Evolutionary conservation across 1,140 invertebrate species (phyloP).

Genomic region (Drosophila yakuba): DNA sequence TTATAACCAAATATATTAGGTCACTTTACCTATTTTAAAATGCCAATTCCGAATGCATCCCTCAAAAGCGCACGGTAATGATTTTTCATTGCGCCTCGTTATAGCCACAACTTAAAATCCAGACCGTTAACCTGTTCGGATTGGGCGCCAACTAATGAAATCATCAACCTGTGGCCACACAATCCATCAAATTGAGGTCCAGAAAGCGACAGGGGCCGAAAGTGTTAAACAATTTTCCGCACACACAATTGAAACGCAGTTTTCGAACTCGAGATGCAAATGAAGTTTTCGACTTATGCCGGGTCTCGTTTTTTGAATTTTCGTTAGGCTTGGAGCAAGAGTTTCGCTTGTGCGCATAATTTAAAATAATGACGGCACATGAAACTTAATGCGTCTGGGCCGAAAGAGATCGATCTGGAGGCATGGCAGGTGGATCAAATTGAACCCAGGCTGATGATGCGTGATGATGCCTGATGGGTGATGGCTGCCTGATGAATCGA

Average conservation of each 20-base stretch:
- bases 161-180: conserved; percentile 63
- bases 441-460: conserved; percentile 40
- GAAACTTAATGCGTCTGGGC: conserved; percentile 74
- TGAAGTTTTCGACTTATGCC: conserved; percentile 72
- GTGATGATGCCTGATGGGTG: conserved; percentile 53
- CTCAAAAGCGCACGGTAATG: conserved; percentile 6
- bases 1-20: neutral
- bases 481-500: conserved; percentile 43
- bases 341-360: conserved; percentile 78
- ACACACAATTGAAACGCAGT: conserved; percentile 12
- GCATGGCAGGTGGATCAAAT: conserved; percentile 44
- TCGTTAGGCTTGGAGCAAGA: conserved; percentile 8
- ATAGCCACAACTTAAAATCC: conserved; percentile 5
- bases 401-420: conserved; percentile 46
- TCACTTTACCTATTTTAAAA: neutral
- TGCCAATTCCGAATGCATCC: neutral
- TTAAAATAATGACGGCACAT: conserved; percentile 81
- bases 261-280: conserved; percentile 52
- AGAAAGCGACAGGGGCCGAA: conserved; percentile 45
- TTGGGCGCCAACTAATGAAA: conserved; percentile 56
- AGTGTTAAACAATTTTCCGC: conserved; percentile 69
- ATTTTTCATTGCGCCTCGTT: conserved; percentile 28
- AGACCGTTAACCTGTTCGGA: conserved; percentile 13
- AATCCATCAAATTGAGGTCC: conserved; percentile 62
- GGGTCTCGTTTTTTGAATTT: conserved; percentile 31